Evolutionary conservation across 2,113 vertebrate genomes (phyloP).

Genomic region (Etheostoma spectabile): DNA sequence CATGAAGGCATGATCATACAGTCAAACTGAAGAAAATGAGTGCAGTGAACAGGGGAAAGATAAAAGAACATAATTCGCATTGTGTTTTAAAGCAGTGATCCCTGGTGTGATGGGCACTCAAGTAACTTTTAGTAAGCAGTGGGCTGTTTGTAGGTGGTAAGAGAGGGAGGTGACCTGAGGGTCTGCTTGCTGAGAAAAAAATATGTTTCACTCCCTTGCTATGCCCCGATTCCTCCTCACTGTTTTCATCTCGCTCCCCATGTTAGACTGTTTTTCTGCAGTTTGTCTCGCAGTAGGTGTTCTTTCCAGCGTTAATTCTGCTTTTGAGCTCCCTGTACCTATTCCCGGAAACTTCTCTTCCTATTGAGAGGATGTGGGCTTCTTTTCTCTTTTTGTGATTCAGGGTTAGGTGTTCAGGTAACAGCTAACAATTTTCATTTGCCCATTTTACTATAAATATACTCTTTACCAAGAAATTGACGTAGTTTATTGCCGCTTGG

Average conservation of each 20-base stretch:
- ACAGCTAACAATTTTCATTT: slow-evolving; percentile 10
- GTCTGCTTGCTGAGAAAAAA: slow-evolving; percentile 12
- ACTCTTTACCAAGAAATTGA: not conserved
- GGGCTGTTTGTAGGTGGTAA: slow-evolving; percentile 32
- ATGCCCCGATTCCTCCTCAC: not conserved
- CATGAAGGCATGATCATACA: not conserved
- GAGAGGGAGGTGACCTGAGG: slow-evolving; percentile 29
- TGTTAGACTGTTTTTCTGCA: slow-evolving; percentile 13
- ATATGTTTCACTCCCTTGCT: slow-evolving; percentile 36
- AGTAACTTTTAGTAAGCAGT: slow-evolving; percentile 13
- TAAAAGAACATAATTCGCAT: slow-evolving; percentile 10
- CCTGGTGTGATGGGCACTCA: slow-evolving; percentile 37
- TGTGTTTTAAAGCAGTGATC: slow-evolving; percentile 29
- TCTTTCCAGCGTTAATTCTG: slow-evolving; percentile 35
- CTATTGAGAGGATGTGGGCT: slow-evolving; percentile 16
- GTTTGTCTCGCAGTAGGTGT: slow-evolving; percentile 30
- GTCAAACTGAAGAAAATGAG: slow-evolving; percentile 5
- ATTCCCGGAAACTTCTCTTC: slow-evolving; percentile 14
- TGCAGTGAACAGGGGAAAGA: slow-evolving; percentile 4
- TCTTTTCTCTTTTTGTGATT: slow-evolving; percentile 30
- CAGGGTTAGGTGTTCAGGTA: not conserved
- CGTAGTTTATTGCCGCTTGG: slow-evolving; percentile 5
- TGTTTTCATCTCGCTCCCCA: slow-evolving; percentile 26
- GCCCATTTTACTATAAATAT: slow-evolving; percentile 26
- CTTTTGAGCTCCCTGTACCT: slow-evolving; percentile 29